Base-by-base conservation (phyloP, 2,797 vertebrate species). In the Cottoperca gobio region DNA sequence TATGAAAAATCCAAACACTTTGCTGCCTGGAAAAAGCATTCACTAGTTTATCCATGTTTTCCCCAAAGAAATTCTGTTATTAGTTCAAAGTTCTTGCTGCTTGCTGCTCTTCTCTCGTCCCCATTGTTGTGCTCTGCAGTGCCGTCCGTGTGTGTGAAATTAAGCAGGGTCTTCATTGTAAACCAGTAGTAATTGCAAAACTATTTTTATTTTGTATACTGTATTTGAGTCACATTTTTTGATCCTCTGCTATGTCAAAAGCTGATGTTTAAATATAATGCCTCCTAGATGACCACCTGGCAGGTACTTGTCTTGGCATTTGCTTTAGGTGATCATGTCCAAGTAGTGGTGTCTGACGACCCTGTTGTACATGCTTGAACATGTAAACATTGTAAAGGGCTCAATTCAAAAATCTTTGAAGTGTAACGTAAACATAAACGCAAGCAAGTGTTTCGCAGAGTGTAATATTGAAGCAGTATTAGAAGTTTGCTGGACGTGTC, bases 231-330 rank as follows among this genome's bases (percentile, higher is more conserved):
- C 7, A 0, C 39, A 12, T 33, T 26, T n/a, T 68, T 57, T 46
- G 21, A 72, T 46, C 31, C 2, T 61, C 28, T 21, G 12, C 21
- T 17, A 6, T 48, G 16, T 48, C 5, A 0, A 48, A 59, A 66
- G 16, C 40, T 40, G 17, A 53, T 55, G 39, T 31, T 21, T 53
- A 26, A 48, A 57, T 35, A 2, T 24, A 3, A 21, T 49, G 39
- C 64, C 42, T 33, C 31, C n/a, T 7, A 33, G 31, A 8, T 33
- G 31, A 33, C 31, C 31, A 33, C 33, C 31, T 8, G 7, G 6
- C n/a, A 37, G 59, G 14, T 74, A 43, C 11, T 45, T 62, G 28
- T 64, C 3, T 50, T 55, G 5, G 16, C 14, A 23, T 76, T 78
- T 60, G 5, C 19, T 66, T 24, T n/a, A 55, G 60, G 28, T 61